Conservation (phyloP, 1,140 invertebrate species). For the Papilio machaon region DNA sequence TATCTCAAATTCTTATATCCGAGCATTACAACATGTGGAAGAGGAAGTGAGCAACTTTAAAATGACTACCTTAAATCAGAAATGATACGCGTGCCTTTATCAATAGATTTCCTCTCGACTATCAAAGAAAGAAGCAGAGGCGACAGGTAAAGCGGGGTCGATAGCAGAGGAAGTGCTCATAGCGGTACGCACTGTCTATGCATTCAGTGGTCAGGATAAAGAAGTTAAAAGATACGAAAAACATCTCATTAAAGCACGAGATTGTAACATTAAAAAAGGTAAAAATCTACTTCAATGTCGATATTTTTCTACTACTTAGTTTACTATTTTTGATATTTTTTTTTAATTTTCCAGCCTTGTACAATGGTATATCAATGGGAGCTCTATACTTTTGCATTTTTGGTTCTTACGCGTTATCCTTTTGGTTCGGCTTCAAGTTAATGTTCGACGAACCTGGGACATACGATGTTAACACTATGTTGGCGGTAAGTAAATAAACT, state of each 20-base stretch:
- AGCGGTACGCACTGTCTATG: slow-evolving; percentile 88
- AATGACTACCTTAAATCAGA: neutral
- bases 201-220: slow-evolving; percentile 88
- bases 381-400: slow-evolving; percentile 41
- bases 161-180: slow-evolving; percentile 91
- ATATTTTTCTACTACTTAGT: slow-evolving; percentile 26
- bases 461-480: slow-evolving; percentile 46
- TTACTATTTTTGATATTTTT: neutral
- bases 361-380: slow-evolving; percentile 46
- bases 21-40: no score
- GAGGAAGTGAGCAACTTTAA: no score
- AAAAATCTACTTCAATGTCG: neutral
- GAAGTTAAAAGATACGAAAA: slow-evolving; percentile 85
- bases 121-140: slow-evolving; percentile 43
- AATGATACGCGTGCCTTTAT: neutral
- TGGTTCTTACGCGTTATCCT: slow-evolving; percentile 41
- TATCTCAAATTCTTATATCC: no score
- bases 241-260: slow-evolving; percentile 83
- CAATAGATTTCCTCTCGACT: slow-evolving; percentile 40
- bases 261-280: slow-evolving; percentile 85
- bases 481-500: slow-evolving; percentile 43
- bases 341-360: slow-evolving; percentile 40
- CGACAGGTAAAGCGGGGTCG: slow-evolving; percentile 83
- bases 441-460: slow-evolving; percentile 46
- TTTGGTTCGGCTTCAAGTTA: slow-evolving; percentile 48